Conservation (phyloP, 2,113 vertebrate genomes). For the Mobula birostris region DNA sequence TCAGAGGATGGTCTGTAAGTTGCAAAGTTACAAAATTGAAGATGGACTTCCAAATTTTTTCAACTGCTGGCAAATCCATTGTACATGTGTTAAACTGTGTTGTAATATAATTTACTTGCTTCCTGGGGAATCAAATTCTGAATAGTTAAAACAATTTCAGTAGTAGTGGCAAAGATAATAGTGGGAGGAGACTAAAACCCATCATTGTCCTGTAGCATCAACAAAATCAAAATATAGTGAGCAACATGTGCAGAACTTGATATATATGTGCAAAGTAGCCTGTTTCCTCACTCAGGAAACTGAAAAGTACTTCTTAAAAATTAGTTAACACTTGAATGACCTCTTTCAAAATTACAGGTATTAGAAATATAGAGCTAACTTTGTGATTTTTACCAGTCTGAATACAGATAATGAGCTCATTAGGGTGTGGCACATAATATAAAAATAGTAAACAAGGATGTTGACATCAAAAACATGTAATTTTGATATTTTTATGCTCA, state of each 20-base stretch:
- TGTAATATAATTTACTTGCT: background rate
- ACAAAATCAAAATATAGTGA: background rate
- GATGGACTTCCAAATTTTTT: no score
- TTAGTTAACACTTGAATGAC: background rate
- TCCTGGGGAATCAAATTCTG: background rate
- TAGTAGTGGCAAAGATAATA: background rate
- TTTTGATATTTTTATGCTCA: background rate
- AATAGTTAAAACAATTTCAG: background rate
- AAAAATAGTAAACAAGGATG: background rate
- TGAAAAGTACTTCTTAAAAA: background rate
- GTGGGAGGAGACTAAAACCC: background rate
- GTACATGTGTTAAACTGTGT: background rate
- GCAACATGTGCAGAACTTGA: background rate
- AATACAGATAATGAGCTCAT: background rate
- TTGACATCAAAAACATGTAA: background rate
- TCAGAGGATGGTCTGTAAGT: no score
- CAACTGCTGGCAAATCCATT: no score
- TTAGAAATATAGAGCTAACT: background rate
- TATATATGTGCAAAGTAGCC: background rate
- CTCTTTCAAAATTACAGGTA: background rate
- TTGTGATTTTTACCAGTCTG: background rate
- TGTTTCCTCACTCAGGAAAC: background rate
- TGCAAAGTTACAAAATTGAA: no score
- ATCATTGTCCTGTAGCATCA: background rate
- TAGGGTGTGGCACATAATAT: background rate